Conservation (phyloP, 2,113 vertebrate genomes). For the Kobus ellipsiprymnus region DNA sequence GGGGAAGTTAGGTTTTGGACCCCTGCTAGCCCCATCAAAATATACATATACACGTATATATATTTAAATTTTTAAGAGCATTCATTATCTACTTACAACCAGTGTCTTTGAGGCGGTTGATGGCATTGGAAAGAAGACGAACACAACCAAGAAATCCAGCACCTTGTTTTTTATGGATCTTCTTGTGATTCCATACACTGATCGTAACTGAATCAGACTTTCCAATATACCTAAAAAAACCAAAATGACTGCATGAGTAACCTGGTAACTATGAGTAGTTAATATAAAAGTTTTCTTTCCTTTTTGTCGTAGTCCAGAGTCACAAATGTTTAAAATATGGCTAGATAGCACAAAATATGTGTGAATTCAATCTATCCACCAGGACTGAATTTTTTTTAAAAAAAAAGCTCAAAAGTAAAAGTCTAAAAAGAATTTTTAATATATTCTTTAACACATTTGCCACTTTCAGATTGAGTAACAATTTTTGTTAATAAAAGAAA, state of each 20-base stretch:
- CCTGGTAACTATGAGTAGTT: not conserved
- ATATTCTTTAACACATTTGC: not conserved
- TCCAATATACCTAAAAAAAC: constrained; percentile 91
- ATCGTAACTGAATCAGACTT: constrained; percentile 99
- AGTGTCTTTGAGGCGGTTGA: constrained; percentile 99
- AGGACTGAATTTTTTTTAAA: not conserved
- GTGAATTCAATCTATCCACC: constrained; percentile 16
- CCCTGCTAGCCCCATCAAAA: not conserved
- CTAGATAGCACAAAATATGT: not conserved
- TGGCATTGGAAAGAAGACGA: constrained; percentile 96
- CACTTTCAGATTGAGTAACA: not conserved
- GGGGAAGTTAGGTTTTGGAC: not conserved
- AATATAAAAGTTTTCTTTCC: not conserved
- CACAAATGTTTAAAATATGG: not conserved
- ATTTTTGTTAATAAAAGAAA: constrained; percentile 5
- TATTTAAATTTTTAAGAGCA: not conserved
- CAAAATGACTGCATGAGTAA: constrained; percentile 13
- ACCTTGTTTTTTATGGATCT: constrained; percentile 99
- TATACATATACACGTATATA: not conserved
- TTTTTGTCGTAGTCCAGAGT: constrained; percentile 9
- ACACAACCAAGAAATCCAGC: constrained; percentile 98
- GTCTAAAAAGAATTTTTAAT: constrained; percentile 24
- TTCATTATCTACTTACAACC: constrained; percentile 90
- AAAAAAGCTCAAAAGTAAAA: constrained; percentile 17
- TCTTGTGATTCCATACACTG: constrained; percentile 99